A percentile compares a stretch with the other conserved stretches of the same genome.
phyloP scores from a whole-genome alignment of 1,140 invertebrate species.

The Zophobas atratus region DNA sequence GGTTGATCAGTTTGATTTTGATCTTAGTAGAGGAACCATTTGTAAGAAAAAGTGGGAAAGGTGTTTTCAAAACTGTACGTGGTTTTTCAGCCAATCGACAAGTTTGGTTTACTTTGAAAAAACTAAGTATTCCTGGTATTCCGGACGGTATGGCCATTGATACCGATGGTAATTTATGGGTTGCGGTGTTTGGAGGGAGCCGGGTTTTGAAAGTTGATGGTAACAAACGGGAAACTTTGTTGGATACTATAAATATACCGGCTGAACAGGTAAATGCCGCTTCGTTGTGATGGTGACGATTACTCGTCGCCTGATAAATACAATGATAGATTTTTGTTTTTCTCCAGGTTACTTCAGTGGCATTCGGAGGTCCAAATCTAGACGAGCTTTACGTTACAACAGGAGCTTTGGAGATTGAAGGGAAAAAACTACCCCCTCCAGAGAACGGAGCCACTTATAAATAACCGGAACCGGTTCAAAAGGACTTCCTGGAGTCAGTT shows the following conservation, averaged over 20 bases:
- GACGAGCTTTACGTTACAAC: conserved; percentile 81
- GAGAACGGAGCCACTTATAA: conserved; percentile 76
- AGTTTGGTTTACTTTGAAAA: conserved; percentile 4
- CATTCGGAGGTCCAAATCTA: conserved; percentile 71
- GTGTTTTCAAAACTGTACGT: neutral
- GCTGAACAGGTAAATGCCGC: conserved; percentile 5
- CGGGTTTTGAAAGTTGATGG: conserved; percentile 61
- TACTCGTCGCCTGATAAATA: no score
- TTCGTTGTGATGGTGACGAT: no score
- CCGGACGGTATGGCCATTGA: conserved; percentile 83
- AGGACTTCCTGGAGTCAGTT: no score
- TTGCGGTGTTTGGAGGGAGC: conserved; percentile 71
- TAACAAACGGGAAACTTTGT: conserved; percentile 59
- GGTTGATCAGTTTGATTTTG: conserved; percentile 82
- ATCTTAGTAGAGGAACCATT: conserved; percentile 67
- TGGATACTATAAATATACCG: conserved; percentile 14
- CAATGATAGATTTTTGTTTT: neutral
- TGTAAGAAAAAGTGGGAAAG: neutral
- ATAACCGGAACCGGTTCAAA: no score
- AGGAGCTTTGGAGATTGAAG: conserved; percentile 69
- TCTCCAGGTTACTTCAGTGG: conserved; percentile 56
- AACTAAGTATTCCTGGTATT: conserved; percentile 63
- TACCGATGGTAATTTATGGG: conserved; percentile 75
- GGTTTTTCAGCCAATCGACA: conserved; percentile 7
- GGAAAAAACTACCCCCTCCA: conserved; percentile 68